Conservation (phyloP, 2,113 vertebrate species). For the Axis porcinus region DNA sequence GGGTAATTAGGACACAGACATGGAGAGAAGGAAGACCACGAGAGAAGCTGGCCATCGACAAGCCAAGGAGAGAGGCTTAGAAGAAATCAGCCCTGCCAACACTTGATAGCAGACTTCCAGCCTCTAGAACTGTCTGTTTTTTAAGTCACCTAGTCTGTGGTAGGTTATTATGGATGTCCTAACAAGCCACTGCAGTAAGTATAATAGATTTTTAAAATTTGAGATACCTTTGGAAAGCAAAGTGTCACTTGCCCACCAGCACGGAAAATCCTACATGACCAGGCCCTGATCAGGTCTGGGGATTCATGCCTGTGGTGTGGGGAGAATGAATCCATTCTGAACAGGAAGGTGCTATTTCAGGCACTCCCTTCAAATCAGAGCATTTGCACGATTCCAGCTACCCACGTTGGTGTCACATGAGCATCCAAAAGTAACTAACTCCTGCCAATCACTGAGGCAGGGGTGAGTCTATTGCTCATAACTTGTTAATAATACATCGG, state of each 20-base stretch:
- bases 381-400: not conserved
- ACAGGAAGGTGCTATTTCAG: not conserved
- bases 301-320: fast-evolving
- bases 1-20: not conserved
- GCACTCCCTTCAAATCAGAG: not conserved
- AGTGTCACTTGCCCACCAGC: not conserved
- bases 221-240: not conserved
- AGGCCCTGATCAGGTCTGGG: no score
- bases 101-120: not conserved
- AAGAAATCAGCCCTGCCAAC: not conserved
- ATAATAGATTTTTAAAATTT: not conserved
- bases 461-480: not conserved
- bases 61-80: not conserved
- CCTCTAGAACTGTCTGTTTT: not conserved
- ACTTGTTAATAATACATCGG: not conserved
- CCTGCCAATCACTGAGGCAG: not conserved
- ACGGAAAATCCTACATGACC: not conserved
- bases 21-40: fast-evolving
- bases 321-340: not conserved
- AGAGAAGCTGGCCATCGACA: not conserved
- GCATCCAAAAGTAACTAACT: not conserved
- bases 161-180: not conserved
- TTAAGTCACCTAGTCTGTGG: not conserved
- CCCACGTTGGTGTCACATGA: not conserved
- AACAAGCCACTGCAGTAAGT: not conserved